Base-by-base conservation (phyloP, 1,140 invertebrate species). In the Tetraneura akinire region DNA sequence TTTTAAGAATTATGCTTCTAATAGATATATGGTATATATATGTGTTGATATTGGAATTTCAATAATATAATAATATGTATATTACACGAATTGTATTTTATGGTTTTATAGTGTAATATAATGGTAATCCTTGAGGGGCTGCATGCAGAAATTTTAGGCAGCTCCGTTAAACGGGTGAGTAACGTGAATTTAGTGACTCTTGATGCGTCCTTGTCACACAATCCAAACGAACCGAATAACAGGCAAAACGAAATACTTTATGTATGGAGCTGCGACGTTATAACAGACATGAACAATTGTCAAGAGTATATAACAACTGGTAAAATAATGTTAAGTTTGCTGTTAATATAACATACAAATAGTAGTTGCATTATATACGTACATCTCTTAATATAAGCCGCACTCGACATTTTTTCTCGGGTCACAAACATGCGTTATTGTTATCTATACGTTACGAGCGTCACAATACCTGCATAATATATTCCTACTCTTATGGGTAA, bases 191-290 rank as follows among this genome's bases (percentile, higher is more conserved):
- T 78, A 3, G 42, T 47, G 0, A 60, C 21, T 23, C 23, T 78
- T 1, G 23, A 78, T 42, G 74, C 74, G 45, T 62, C 74, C 5
- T 45, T 47, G 26, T 78, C 74, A 10, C 8, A n/a, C 1, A 78
- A 78, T n/a, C 74, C 74, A 3, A 78, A 78, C 9, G 74, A 78
- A 29, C 74, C 74, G 0, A 60, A 13, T 1, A 3, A 47, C 9
- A 23, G 16, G 18, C 74, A 78, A 78, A 13, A 26, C 11, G 16
- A 45, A 4, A 9, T 62, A 18, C 10, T 18, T 45, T 78, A 78
- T 29, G 1, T 47, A 2, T 78, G 74, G 74, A 3, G 9, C 14
- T 78, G 74, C 26, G 9, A 78, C 21, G 53, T 78, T 0, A 5
- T 6, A 10, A 14, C 0, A n/a, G 74, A 78, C 9, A 0, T 18